Base-by-base conservation (phyloP, 2,797 vertebrate species). In the Sebastes steindachneri region DNA sequence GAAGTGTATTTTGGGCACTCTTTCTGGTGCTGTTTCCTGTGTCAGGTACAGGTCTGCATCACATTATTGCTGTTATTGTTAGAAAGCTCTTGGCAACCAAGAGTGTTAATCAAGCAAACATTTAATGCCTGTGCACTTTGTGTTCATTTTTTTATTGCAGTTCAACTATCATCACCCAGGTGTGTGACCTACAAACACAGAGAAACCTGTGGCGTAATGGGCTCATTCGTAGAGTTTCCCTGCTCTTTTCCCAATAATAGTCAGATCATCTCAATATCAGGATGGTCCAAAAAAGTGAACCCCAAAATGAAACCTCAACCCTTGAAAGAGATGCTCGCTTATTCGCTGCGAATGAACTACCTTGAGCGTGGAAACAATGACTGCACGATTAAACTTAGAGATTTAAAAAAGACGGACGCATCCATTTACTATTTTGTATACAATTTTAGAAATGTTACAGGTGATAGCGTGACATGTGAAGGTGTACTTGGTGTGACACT, bases 21-120 rank as follows among this genome's bases (percentile, higher is more conserved):
- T 54, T 51, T 33, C 68, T 74, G 21, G 5, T 72, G 70, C 33
- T 65, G 9, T 64, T 83, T 88, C 77, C 79, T 77, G 66, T 75
- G 31, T n/a, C 35, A 80, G 77, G 73, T 85, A 82, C 5, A 35
- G 2, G 2, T 68, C 4, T n/a, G 1, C 51, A 41, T 51, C 17
- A 65, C 11, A 45, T 31, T 6, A 55, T 57, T 26, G 4, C 7
- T 57, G 25, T 28, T 54, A 51, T 41, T 58, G 17, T n/a, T 74
- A 25, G 3, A 35, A 25, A 28, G 23, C 17, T 65, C 26, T 67
- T 12, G 31, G 55, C 55, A 17, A 4, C 6, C 31, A 55, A 48
- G 33, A 54, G 5, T 68, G 8, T 65, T 28, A 31, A 25, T 54
- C 14, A 26, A 17, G 25, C 29, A 35, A 35, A 58, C 25, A 17